Evolutionary conservation across 2,113 vertebrate genomes (phyloP).

Genomic region (Pseudonaja textilis): DNA sequence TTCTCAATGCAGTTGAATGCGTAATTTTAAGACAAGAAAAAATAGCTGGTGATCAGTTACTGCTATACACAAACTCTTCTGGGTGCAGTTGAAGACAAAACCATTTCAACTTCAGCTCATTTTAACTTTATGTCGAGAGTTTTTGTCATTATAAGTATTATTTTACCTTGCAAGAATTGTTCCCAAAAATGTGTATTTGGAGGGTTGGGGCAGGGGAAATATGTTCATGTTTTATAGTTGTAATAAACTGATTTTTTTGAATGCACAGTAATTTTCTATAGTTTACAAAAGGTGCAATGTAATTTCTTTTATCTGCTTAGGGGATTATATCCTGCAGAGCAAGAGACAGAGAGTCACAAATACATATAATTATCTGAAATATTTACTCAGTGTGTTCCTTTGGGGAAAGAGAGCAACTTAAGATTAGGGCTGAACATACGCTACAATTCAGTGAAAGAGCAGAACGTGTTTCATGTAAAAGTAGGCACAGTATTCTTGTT

Average conservation of each 20-base stretch:
- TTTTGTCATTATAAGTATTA: conserved; percentile 16
- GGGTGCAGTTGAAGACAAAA: background rate
- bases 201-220: background rate
- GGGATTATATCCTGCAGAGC: background rate
- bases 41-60: conserved; percentile 31
- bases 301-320: background rate
- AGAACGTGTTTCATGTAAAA: background rate
- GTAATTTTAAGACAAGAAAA: conserved; percentile 9
- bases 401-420: background rate
- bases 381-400: background rate
- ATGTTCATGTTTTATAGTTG: background rate
- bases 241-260: conserved; percentile 15
- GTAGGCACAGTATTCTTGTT: background rate
- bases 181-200: conserved; percentile 1
- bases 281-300: background rate
- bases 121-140: conserved; percentile 2
- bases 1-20: background rate
- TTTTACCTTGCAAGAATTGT: background rate
- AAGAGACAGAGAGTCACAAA: background rate
- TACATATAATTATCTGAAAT: background rate
- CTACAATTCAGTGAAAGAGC: background rate
- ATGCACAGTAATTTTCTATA: conserved; percentile 14
- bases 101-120: background rate
- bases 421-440: background rate
- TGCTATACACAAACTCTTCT: conserved; percentile 25